Conservation (phyloP, 2,797 vertebrate genomes). For the Argya squamiceps region DNA sequence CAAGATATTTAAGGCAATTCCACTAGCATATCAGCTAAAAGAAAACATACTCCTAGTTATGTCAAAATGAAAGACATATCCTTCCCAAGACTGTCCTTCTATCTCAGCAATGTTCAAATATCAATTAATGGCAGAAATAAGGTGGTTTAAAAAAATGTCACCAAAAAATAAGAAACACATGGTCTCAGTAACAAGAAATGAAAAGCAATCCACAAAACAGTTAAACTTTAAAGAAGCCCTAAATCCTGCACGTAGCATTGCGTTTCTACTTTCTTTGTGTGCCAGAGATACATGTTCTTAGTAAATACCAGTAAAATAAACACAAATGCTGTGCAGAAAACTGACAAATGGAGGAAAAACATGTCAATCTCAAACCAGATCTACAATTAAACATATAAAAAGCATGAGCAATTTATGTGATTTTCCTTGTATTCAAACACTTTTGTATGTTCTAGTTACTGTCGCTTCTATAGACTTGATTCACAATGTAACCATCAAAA, state of each 20-base stretch:
- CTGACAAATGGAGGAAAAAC: slow-evolving; percentile 27
- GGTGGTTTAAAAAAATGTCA: background rate
- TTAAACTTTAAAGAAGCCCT: background rate
- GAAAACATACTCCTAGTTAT: background rate
- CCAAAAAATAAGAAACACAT: background rate
- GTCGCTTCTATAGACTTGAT: background rate
- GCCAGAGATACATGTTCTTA: background rate
- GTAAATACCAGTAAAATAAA: slow-evolving; percentile 29
- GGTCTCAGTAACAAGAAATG: background rate
- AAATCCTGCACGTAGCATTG: background rate
- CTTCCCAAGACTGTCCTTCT: background rate
- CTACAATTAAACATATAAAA: slow-evolving; percentile 48
- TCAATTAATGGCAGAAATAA: background rate
- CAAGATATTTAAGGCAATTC: background rate
- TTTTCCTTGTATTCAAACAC: background rate
- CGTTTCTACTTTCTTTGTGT: background rate
- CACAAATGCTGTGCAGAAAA: slow-evolving; percentile 1
- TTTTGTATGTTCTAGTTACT: background rate
- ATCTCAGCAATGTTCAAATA: background rate
- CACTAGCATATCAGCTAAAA: background rate
- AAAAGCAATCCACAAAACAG: background rate
- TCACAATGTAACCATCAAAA: slow-evolving; percentile 28
- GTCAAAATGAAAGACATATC: background rate
- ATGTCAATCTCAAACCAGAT: slow-evolving; percentile 30
- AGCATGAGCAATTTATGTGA: background rate